Evolutionary conservation across 2,888 invertebrate species (phyloP).

Genomic region (Tortrix viridana): DNA sequence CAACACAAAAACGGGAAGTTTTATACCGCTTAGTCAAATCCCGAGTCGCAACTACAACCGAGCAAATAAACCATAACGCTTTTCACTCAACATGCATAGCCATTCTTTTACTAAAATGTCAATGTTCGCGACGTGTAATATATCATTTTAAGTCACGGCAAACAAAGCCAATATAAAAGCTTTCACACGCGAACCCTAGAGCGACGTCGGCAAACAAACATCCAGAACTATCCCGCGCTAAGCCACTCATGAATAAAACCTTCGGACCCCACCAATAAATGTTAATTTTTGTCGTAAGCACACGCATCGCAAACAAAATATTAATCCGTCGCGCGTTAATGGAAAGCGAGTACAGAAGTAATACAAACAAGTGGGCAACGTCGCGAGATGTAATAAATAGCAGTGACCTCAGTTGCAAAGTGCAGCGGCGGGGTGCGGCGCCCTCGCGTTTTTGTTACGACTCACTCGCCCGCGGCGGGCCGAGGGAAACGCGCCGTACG

Average conservation of each 20-base stretch:
- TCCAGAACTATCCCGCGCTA: constrained; percentile 77
- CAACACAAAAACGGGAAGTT: constrained; percentile 37
- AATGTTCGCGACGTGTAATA: constrained; percentile 79
- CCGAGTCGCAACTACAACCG: constrained; percentile 45
- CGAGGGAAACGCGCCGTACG: constrained; percentile 67
- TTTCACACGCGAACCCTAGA: constrained; percentile 80
- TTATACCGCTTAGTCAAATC: constrained; percentile 49
- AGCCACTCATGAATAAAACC: constrained; percentile 83
- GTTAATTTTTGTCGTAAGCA: constrained; percentile 81
- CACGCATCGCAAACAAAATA: constrained; percentile 82
- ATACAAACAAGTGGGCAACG: constrained; percentile 73
- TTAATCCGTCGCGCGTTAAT: constrained; percentile 81
- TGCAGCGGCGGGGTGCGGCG: constrained; percentile 48
- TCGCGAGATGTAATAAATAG: constrained; percentile 73
- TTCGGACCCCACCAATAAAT: constrained; percentile 81
- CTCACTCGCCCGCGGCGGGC: constrained; percentile 61
- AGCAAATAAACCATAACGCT: constrained; percentile 69
- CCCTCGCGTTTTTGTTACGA: constrained; percentile 68
- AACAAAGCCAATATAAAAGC: constrained; percentile 79
- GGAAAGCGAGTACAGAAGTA: constrained; percentile 78
- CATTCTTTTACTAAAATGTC: constrained; percentile 73
- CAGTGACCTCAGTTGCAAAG: constrained; percentile 67
- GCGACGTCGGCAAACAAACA: constrained; percentile 78
- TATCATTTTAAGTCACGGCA: constrained; percentile 81
- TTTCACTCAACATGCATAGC: constrained; percentile 64